Percentiles rank a stretch among this genome's conserved stretches.
phyloP scores from a whole-genome alignment of 2,797 vertebrate species.

The Acanthis flammea region DNA sequence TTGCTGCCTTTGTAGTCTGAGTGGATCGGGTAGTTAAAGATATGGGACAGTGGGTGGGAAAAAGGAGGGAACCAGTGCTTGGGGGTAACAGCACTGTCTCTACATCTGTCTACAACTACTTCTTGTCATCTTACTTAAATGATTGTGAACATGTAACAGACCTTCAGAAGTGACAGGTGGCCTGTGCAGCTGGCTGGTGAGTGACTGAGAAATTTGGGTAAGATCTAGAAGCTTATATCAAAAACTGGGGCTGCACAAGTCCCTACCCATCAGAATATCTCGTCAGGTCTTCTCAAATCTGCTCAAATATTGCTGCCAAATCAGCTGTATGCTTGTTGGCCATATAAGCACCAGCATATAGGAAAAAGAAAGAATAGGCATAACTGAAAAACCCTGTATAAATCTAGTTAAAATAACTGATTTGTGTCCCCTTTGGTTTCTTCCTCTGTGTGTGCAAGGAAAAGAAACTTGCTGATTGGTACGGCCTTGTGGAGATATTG shows the following conservation, averaged over 20 bases:
- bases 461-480: background rate
- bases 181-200: background rate
- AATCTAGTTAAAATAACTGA: background rate
- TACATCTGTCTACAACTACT: background rate
- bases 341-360: background rate
- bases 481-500: background rate
- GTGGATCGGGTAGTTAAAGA: background rate
- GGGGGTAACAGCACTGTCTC: background rate
- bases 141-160: background rate
- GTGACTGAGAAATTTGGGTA: background rate
- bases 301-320: background rate
- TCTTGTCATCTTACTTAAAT: background rate
- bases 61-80: background rate
- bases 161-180: background rate
- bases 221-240: background rate
- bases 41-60: background rate
- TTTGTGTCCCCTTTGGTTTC: background rate
- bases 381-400: background rate
- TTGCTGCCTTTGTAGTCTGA: slow-evolving; percentile 37
- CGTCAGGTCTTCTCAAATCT: background rate
- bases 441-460: background rate
- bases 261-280: background rate
- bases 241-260: background rate
- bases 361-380: background rate
- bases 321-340: background rate